These are phyloP conservation scores for Tinea pellionella DNA, from an alignment of 2,888 invertebrate genomes.

Conservation along the genomic window DNA sequence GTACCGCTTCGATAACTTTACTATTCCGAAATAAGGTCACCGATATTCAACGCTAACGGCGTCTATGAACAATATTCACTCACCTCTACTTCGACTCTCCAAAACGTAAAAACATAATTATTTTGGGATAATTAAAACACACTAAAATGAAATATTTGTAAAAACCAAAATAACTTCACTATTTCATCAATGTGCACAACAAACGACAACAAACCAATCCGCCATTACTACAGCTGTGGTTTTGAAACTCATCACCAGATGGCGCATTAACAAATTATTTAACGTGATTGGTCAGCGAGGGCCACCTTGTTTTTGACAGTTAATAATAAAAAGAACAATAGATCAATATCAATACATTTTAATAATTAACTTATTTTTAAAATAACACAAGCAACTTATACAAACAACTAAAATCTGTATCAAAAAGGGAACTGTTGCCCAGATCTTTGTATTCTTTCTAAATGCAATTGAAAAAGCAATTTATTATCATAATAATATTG, in stretches of 20 bases:
- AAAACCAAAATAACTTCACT: constrained; percentile 14
- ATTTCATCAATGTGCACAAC: constrained; percentile 45
- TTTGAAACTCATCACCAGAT: constrained; percentile 36
- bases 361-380: background rate
- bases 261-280: constrained; percentile 30
- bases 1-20: constrained; percentile 40
- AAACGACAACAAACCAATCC: constrained; percentile 52
- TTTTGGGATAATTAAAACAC: background rate
- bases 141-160: constrained; percentile 11
- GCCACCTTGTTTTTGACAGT: background rate
- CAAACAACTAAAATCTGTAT: background rate
- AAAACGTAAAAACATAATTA: constrained; percentile 8
- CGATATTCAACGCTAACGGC: constrained; percentile 32
- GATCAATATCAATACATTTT: background rate
- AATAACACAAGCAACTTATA: background rate
- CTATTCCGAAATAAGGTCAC: constrained; percentile 56
- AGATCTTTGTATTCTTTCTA: constrained; percentile 80
- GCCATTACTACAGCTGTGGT: constrained; percentile 46
- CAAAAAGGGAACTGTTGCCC: constrained; percentile 60
- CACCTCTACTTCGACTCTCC: constrained; percentile 10
- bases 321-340: background rate
- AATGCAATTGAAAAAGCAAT: constrained; percentile 85
- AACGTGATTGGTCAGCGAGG: constrained; percentile 31
- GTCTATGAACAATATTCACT: constrained; percentile 15
- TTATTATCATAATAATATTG: constrained; percentile 91